A percentile compares a stretch with the other conserved stretches of the same genome.
These are phyloP conservation scores for Paramormyrops hopkinsi DNA, from an alignment of 2,797 vertebrate species.

Conservation along the genomic window DNA sequence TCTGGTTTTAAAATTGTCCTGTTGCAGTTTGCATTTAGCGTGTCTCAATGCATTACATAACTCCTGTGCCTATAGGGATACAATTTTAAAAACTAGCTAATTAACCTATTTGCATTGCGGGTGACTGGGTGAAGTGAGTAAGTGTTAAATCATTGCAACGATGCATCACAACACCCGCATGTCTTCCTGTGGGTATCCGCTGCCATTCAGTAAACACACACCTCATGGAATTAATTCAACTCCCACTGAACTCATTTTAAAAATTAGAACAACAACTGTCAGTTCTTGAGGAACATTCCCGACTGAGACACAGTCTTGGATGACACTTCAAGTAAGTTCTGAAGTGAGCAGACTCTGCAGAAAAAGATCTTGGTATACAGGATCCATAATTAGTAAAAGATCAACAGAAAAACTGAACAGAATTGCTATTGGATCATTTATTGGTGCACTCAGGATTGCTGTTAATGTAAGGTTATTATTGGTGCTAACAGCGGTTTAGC, in stretches of 20 bases:
- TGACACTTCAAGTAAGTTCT: not conserved
- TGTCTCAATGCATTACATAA: not conserved
- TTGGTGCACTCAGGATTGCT: not conserved
- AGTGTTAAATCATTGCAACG: not conserved
- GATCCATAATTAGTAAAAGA: not conserved
- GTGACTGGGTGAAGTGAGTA: not conserved
- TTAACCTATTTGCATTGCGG: not conserved
- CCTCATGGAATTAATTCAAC: not conserved
- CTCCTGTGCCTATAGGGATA: not conserved
- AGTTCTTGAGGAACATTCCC: not conserved
- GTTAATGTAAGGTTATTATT: not conserved
- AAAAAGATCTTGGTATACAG: not conserved
- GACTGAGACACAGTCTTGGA: not conserved
- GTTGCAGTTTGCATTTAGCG: not conserved
- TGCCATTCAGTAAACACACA: not conserved
- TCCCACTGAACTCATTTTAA: not conserved
- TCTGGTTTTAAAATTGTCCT: not conserved
- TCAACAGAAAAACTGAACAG: not conserved
- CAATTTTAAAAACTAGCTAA: not conserved
- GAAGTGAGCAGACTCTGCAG: not conserved
- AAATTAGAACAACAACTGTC: not conserved
- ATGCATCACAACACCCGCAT: not conserved
- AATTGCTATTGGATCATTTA: not conserved
- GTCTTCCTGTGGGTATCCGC: not conserved
- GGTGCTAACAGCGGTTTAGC: not conserved